Conservation (phyloP, 2,888 invertebrate genomes). For the Quadroppia sp. region DNA sequence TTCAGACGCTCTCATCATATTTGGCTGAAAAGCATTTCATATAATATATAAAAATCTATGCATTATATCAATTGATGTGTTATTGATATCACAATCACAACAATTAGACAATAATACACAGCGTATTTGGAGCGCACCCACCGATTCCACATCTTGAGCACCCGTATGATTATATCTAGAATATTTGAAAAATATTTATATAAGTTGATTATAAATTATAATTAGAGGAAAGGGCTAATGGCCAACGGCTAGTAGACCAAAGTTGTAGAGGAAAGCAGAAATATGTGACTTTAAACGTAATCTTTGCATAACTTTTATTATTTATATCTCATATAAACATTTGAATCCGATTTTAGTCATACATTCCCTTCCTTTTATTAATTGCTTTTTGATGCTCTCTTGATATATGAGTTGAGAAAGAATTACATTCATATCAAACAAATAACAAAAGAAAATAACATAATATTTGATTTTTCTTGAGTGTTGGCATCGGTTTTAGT, state of each 20-base stretch:
- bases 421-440: conserved; percentile 31
- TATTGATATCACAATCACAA: neutral
- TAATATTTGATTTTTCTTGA: conserved; percentile 11
- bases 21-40: neutral
- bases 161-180: too few species aligned
- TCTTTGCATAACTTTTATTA: neutral
- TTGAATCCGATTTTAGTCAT: conserved; percentile 23
- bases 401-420: neutral
- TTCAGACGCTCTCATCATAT: conserved; percentile 8
- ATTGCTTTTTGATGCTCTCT: neutral
- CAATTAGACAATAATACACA: too few species aligned
- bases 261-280: neutral
- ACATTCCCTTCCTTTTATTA: conserved; percentile 26
- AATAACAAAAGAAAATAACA: neutral
- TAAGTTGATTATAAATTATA: too few species aligned
- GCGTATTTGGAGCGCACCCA: neutral
- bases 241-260: conserved; percentile 28
- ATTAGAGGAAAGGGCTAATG: neutral
- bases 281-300: neutral
- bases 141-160: neutral
- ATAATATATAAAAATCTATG: conserved; percentile 15
- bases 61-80: conserved; percentile 6
- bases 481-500: conserved; percentile 16
- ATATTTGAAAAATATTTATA: too few species aligned
- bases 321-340: neutral